phyloP scores from a whole-genome alignment of 2,797 vertebrate genomes.

The Notoglanidium macrostoma region DNA sequence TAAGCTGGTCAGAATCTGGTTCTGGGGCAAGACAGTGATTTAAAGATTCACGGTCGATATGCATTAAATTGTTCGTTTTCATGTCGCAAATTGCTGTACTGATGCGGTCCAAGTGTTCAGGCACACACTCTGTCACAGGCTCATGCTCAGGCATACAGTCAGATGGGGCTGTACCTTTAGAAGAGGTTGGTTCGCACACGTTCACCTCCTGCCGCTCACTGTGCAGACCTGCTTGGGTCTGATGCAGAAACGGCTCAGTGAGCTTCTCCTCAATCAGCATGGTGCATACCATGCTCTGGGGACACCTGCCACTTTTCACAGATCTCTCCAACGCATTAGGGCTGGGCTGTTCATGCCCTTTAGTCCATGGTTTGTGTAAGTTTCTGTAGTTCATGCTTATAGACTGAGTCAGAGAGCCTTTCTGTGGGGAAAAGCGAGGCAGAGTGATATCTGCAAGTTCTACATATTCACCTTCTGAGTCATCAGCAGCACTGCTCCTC shows the following conservation, averaged over 20 bases:
- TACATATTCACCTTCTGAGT: constrained; percentile 83
- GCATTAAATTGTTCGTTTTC: constrained; percentile 5
- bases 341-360: constrained; percentile 11
- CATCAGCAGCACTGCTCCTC: constrained; percentile 53
- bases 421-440: constrained; percentile 77
- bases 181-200: background rate
- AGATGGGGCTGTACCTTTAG: constrained; percentile 51
- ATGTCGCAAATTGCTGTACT: constrained; percentile 40
- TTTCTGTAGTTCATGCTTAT: constrained; percentile 71
- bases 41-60: constrained; percentile 19
- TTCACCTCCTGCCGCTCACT: constrained; percentile 22
- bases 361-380: constrained; percentile 66
- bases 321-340: constrained; percentile 26
- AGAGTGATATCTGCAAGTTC: constrained; percentile 74
- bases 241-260: constrained; percentile 31
- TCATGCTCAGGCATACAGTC: constrained; percentile 42
- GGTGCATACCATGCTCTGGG: constrained; percentile 62
- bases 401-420: constrained; percentile 74
- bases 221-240: constrained; percentile 37
- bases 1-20: constrained; percentile 1
- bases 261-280: constrained; percentile 65
- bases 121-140: constrained; percentile 41
- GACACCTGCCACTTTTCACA: constrained; percentile 53
- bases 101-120: constrained; percentile 38
- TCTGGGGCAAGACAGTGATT: constrained; percentile 4